Evolutionary conservation across 2,888 invertebrate species (phyloP).

Genomic region (Amblyjoppa fuscipennis): DNA sequence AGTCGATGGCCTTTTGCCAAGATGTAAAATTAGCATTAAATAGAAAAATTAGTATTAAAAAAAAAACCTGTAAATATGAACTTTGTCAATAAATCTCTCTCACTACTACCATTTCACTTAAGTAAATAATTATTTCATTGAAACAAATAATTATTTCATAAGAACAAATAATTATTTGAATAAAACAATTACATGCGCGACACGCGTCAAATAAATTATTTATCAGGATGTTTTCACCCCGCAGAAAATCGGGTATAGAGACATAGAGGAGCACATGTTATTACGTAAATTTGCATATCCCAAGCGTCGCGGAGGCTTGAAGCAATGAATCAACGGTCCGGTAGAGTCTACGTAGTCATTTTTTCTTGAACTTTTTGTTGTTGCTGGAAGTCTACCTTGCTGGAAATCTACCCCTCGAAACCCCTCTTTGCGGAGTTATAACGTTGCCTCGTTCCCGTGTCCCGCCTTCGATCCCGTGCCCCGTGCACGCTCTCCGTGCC

Average conservation of each 20-base stretch:
- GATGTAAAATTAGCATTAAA: too few relatives aligned
- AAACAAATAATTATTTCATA: too few relatives aligned
- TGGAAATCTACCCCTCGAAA: not conserved
- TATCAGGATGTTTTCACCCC: not conserved
- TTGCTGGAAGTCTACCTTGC: not conserved
- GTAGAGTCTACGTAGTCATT: not conserved
- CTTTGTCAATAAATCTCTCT: too few relatives aligned
- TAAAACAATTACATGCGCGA: too few relatives aligned
- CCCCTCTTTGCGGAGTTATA: conserved; percentile 20
- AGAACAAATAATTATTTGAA: too few relatives aligned
- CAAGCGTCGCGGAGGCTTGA: not conserved
- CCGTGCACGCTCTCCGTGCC: conserved; percentile 49
- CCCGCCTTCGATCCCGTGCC: conserved; percentile 30
- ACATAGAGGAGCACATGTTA: conserved; percentile 1
- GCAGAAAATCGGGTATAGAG: not conserved
- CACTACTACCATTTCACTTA: too few relatives aligned
- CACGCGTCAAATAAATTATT: too few relatives aligned
- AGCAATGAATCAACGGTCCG: conserved; percentile 45
- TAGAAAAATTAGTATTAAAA: too few relatives aligned
- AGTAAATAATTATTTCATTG: too few relatives aligned
- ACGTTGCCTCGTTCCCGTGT: conserved; percentile 2
- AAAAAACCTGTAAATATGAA: too few relatives aligned
- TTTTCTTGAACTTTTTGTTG: conserved; percentile 23
- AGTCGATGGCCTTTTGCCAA: too few relatives aligned
- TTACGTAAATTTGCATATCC: conserved; percentile 39